Conservation (phyloP, 2,113 vertebrate genomes). For the Ornithorhynchus anatinus region DNA sequence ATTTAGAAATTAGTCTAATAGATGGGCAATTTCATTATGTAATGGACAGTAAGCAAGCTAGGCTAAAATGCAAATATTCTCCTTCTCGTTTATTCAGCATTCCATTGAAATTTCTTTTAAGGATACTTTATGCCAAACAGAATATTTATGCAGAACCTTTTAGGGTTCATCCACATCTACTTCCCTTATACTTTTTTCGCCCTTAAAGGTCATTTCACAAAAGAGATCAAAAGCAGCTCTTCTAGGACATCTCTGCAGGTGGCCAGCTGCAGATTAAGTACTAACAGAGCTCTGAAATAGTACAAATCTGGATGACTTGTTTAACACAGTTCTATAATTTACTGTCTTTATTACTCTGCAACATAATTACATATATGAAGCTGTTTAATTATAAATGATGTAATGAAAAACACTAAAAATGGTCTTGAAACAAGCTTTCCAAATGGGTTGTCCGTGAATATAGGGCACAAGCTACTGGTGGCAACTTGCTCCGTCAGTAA, state of each 20-base stretch:
- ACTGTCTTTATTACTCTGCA: constrained; percentile 36
- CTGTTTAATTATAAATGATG: constrained; percentile 40
- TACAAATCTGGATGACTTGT: constrained; percentile 63
- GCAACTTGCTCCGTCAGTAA: not conserved
- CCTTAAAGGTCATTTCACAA: constrained; percentile 76
- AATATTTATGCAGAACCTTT: constrained; percentile 78
- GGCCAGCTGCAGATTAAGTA: constrained; percentile 72
- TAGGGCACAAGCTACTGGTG: constrained; percentile 4
- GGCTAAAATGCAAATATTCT: constrained; percentile 62
- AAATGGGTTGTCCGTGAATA: constrained; percentile 29
- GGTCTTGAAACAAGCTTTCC: constrained; percentile 30
- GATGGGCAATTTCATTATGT: constrained; percentile 4
- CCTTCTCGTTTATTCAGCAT: constrained; percentile 56
- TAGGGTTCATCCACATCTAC: constrained; percentile 76
- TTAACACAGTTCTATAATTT: constrained; percentile 51
- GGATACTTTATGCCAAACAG: constrained; percentile 68
- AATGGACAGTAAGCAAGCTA: constrained; percentile 48
- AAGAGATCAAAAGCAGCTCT: constrained; percentile 77
- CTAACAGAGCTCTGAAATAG: constrained; percentile 66
- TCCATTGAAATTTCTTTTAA: constrained; percentile 69
- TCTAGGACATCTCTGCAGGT: constrained; percentile 73
- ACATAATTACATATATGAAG: constrained; percentile 50
- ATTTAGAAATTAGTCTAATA: constrained; percentile 39
- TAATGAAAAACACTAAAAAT: constrained; percentile 44
- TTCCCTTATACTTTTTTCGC: constrained; percentile 70